Percentiles rank a stretch among this genome's conserved stretches.
Conservation (phyloP, 64 coral and sea anemone genomes). For the Orbicella faveolata region DNA sequence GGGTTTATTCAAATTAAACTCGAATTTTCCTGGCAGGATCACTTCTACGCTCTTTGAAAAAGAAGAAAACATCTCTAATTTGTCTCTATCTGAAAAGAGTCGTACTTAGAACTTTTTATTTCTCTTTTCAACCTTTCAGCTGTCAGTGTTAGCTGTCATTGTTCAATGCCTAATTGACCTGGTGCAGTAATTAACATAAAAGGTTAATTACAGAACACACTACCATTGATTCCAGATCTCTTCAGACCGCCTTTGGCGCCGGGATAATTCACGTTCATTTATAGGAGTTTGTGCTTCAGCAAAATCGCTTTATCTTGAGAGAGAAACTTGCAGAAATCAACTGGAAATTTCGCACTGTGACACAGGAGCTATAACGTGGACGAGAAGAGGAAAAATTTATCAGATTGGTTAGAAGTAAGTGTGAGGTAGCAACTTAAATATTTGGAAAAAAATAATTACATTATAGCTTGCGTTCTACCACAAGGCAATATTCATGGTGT, state of each 20-base stretch:
- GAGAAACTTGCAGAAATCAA: neutral
- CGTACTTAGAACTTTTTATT: neutral
- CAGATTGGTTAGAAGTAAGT: neutral
- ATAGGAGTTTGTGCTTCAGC: neutral
- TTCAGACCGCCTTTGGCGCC: constrained; percentile 32
- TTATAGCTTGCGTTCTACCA: neutral
- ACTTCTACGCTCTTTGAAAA: neutral
- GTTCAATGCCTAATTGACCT: constrained; percentile 12
- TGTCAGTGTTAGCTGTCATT: constrained; percentile 5
- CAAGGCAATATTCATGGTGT: neutral
- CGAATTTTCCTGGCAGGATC: neutral
- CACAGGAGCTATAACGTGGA: neutral
- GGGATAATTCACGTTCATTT: neutral
- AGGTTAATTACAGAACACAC: constrained; percentile 4
- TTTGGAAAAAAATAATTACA: constrained; percentile 10
- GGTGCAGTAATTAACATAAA: constrained; percentile 4
- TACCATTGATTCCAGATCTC: neutral
- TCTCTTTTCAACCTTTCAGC: constrained; percentile 13
- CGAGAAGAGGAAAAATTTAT: neutral
- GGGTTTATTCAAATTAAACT: neutral
- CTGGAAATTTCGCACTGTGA: neutral
- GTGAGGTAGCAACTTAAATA: constrained; percentile 10
- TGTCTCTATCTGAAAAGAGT: neutral
- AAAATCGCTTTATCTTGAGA: neutral
- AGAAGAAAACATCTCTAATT: neutral